Evolutionary conservation across 2,888 invertebrate genomes (phyloP).

Genomic region (Nymphalis polychloros): DNA sequence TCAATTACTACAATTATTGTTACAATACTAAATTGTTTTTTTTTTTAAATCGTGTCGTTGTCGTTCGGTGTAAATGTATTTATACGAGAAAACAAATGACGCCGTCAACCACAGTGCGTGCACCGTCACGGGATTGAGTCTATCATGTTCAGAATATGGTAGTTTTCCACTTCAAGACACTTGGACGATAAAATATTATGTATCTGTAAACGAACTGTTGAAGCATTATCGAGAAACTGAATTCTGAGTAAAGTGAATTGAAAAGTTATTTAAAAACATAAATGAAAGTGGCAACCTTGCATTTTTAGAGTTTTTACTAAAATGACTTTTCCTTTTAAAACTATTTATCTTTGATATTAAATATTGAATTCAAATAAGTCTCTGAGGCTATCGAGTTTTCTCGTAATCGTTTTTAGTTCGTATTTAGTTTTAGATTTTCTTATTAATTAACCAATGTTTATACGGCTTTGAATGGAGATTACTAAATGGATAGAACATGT

Average conservation of each 20-base stretch:
- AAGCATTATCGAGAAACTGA: neutral
- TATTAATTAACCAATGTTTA: too few relatives aligned
- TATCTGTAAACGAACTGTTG: slow-evolving; percentile 10
- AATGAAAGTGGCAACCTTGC: neutral
- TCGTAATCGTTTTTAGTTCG: too few relatives aligned
- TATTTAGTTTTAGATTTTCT: too few relatives aligned
- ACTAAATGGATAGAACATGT: too few relatives aligned
- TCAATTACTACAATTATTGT: too few relatives aligned
- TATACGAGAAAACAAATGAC: slow-evolving; percentile 50
- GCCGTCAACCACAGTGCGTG: slow-evolving; percentile 58
- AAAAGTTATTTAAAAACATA: neutral
- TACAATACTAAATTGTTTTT: too few relatives aligned
- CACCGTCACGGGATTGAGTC: slow-evolving; percentile 49
- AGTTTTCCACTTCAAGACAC: slow-evolving; percentile 40
- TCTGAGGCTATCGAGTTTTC: too few relatives aligned
- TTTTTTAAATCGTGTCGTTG: slow-evolving; percentile 2
- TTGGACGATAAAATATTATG: slow-evolving; percentile 24
- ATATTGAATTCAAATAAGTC: too few relatives aligned
- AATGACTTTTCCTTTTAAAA: neutral
- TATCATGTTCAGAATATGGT: slow-evolving; percentile 44
- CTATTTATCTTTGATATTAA: too few relatives aligned
- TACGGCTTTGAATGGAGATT: too few relatives aligned
- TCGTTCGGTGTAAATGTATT: slow-evolving; percentile 37
- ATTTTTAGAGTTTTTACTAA: neutral
- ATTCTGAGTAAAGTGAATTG: neutral